Evolutionary conservation across 2,888 invertebrate species (phyloP), one percentile per base, ranked within the genome.

Genomic region (Auanema freiburgensis): DNA sequence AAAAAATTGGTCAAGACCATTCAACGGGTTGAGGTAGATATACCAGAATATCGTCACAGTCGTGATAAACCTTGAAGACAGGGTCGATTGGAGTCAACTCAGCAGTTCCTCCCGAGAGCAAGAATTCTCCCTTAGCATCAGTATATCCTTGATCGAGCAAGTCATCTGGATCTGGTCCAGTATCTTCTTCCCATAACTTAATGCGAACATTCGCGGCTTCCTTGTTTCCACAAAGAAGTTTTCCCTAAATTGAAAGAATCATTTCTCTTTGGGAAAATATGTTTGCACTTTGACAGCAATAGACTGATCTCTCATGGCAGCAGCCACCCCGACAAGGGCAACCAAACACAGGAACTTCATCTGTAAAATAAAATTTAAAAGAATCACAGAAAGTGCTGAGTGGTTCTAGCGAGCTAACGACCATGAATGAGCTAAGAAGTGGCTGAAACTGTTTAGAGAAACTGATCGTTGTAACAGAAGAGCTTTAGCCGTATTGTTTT

Each of bases 161-260:
- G 59, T 76, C 76, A 44, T 76, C 76, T 18, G 73, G 74, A 44
- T 74, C 74, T 55, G 74, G 74, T 46, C 74, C 74, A 18, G 71
- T 65, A 59, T 76, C 76, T 59, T 74, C 74, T 59, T 76, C 76
- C 76, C 76, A 76, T 44, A 76, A 59, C 70, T 76, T 76, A 52
- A 76, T 60, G 5, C 76, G 59, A 3, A 75, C 76, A 51, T 72
- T 65, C 6, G 55, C 46, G 2, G 74, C 74, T 12, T 70, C 70
- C 40, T 65, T 69, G 33, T 33, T 40, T 14, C 76, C 76, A 41
- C 76, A 76, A 56, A 73, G 16, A 16, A 76, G 67, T 11, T 57
- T 61, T 42, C 76, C 76, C 21, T 67, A 68, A 3, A 76, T 68
- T 25, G 76, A 33, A 33, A 33, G 8, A 33, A 33, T 33, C 8